phyloP scores from a whole-genome alignment of 2,888 invertebrate genomes.

The Notocelia uddmanniana region DNA sequence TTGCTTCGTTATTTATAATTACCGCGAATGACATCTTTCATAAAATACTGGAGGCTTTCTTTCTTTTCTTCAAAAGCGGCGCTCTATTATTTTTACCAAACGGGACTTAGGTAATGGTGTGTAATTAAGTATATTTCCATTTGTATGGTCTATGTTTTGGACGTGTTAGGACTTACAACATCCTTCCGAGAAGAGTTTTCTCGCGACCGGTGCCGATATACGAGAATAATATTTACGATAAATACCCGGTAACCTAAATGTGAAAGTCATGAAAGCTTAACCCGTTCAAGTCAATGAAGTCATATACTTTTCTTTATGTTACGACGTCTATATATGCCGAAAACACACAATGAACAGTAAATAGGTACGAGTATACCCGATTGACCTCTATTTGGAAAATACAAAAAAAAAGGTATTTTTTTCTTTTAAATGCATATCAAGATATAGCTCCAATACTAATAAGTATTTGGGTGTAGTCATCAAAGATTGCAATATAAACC shows the following conservation, averaged over 20 bases:
- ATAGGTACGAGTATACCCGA: too few species aligned
- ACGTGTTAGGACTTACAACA: background rate
- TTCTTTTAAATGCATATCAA: too few species aligned
- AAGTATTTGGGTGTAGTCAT: background rate
- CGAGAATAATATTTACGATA: background rate
- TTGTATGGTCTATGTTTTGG: background rate
- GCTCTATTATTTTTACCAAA: background rate
- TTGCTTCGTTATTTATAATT: constrained; percentile 10
- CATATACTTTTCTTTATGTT: too few species aligned
- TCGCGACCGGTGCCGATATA: too few species aligned
- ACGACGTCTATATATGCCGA: too few species aligned
- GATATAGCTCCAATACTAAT: too few species aligned
- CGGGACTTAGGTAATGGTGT: background rate
- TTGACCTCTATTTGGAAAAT: too few species aligned
- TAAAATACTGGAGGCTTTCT: background rate
- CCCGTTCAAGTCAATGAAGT: too few species aligned
- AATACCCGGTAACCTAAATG: background rate
- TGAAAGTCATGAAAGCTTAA: background rate
- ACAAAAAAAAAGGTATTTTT: too few species aligned
- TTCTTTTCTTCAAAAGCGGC: background rate
- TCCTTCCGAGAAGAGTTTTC: too few species aligned
- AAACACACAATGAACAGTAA: too few species aligned
- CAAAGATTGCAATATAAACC: background rate
- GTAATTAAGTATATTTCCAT: background rate
- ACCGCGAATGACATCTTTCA: background rate